phyloP scores from a whole-genome alignment of 2,113 vertebrate species.

The Osmerus mordax region DNA sequence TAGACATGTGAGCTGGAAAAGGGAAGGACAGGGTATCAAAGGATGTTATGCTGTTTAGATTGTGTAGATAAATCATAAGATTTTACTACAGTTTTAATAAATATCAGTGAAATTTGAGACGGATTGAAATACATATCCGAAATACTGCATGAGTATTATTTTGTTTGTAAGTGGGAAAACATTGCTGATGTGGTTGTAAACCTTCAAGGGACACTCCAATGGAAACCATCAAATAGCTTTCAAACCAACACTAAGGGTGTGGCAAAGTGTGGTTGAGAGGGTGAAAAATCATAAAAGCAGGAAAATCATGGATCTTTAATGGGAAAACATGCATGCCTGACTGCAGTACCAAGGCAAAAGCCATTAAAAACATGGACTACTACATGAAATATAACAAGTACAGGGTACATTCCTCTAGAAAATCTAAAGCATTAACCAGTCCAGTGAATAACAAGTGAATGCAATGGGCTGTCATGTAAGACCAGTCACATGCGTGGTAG shows the following conservation, averaged over 20 bases:
- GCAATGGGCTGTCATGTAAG: no score
- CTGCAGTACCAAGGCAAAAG: background rate
- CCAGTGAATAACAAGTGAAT: conserved; percentile 11
- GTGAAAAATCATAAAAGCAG: conserved; percentile 3
- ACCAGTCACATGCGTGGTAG: background rate
- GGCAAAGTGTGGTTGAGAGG: background rate
- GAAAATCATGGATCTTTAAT: conserved; percentile 7
- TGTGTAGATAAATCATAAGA: no score
- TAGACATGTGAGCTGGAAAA: conserved; percentile 30
- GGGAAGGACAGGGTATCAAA: conserved; percentile 14
- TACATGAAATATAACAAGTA: conserved; percentile 14
- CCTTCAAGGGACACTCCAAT: background rate
- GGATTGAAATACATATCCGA: background rate
- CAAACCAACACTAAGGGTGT: background rate
- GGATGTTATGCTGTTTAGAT: no score
- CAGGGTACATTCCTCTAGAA: conserved; percentile 21
- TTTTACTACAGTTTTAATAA: background rate
- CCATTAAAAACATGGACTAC: conserved; percentile 21
- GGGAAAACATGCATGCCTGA: background rate
- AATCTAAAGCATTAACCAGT: conserved; percentile 42
- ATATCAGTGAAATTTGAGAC: background rate
- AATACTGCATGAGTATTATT: background rate
- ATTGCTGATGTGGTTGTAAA: background rate
- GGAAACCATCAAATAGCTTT: background rate
- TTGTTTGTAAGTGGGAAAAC: background rate